phyloP scores from a whole-genome alignment of 1,140 invertebrate genomes.

The Calephelis nemesis region DNA sequence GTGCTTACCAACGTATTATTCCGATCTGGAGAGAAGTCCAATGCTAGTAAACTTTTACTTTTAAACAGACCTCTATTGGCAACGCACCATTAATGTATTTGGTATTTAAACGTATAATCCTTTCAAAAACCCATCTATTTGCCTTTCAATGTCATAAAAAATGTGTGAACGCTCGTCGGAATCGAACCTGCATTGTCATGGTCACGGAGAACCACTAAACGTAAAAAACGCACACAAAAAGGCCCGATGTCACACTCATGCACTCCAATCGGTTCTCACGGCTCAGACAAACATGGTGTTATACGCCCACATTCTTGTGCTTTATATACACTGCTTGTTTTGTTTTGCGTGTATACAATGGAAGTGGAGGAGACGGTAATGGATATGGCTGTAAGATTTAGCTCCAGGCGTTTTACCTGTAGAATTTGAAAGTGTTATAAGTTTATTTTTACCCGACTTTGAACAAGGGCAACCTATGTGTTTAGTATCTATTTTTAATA shows the following conservation, averaged over 20 bases:
- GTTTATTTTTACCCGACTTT: background rate
- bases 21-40: too few relatives aligned
- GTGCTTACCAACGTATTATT: too few relatives aligned
- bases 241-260: constrained; percentile 70
- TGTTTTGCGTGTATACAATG: background rate
- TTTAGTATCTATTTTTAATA: too few relatives aligned
- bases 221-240: constrained; percentile 59
- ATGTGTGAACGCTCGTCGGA: constrained; percentile 37
- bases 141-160: constrained; percentile 10
- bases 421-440: background rate
- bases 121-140: constrained; percentile 19
- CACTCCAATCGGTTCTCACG: constrained; percentile 70
- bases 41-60: too few relatives aligned
- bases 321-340: constrained; percentile 39
- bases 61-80: too few relatives aligned
- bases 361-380: background rate
- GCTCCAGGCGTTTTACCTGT: constrained; percentile 36
- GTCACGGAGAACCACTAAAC: constrained; percentile 57
- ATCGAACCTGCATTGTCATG: constrained; percentile 59
- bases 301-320: constrained; percentile 40
- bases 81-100: too few relatives aligned
- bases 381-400: constrained; percentile 31
- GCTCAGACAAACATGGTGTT: constrained; percentile 60
- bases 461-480: too few relatives aligned
- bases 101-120: too few relatives aligned